A percentile compares a stretch with the other conserved stretches of the same genome.
phyloP scores from a whole-genome alignment of 1,140 invertebrate genomes.

The Procambarus clarkii region DNA sequence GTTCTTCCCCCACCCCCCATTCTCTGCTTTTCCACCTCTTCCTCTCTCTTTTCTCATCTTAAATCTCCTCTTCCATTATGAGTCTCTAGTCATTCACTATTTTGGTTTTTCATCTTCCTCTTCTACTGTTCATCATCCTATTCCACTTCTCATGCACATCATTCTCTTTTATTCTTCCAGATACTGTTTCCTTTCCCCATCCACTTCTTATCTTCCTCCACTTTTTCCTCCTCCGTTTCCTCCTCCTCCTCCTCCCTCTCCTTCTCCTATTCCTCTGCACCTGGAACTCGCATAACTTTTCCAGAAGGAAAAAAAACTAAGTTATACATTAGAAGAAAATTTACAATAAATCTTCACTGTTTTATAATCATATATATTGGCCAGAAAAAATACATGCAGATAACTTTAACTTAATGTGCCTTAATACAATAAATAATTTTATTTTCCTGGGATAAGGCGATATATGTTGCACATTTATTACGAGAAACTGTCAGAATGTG shows the following conservation, averaged over 20 bases:
- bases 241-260: not conserved
- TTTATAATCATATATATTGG: not conserved
- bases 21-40: too few relatives aligned
- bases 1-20: too few relatives aligned
- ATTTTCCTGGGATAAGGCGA: slow-evolving; percentile 1
- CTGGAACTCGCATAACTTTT: too few relatives aligned
- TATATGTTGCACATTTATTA: slow-evolving; percentile 18
- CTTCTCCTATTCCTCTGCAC: not conserved
- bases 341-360: not conserved
- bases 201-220: not conserved
- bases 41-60: too few relatives aligned
- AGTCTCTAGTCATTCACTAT: too few relatives aligned
- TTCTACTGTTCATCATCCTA: too few relatives aligned
- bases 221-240: not conserved
- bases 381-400: not conserved
- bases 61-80: too few relatives aligned
- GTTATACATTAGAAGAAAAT: not conserved
- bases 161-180: too few relatives aligned
- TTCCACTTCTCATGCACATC: too few relatives aligned
- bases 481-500: slow-evolving; percentile 9
- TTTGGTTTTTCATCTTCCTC: too few relatives aligned
- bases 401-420: not conserved
- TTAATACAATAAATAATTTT: slow-evolving; percentile 12
- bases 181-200: too few relatives aligned
- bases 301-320: too few relatives aligned